Conservation (phyloP, 2,113 vertebrate species). For the Chloropsis hardwickii region DNA sequence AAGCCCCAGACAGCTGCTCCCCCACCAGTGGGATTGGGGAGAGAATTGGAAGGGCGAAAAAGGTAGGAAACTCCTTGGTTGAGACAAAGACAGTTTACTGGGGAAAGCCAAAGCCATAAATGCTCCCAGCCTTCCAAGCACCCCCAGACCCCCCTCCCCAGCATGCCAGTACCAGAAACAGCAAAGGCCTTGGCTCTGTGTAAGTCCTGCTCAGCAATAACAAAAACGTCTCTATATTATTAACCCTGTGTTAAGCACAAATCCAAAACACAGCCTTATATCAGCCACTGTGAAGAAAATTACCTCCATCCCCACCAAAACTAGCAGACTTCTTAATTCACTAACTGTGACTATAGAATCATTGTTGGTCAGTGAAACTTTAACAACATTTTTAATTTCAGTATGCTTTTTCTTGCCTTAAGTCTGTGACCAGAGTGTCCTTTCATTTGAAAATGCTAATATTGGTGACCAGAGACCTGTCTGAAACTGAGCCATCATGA, state of each 20-base stretch:
- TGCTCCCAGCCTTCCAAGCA: background rate
- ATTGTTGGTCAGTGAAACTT: background rate
- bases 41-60: background rate
- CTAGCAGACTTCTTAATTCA: background rate
- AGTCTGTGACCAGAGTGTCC: background rate
- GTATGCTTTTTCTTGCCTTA: background rate
- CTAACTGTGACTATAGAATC: background rate
- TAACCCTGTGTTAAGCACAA: background rate
- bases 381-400: background rate
- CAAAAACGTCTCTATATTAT: background rate
- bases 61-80: background rate
- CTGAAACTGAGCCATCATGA: background rate
- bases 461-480: background rate
- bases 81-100: background rate
- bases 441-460: background rate
- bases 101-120: background rate
- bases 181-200: background rate
- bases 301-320: background rate
- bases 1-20: background rate
- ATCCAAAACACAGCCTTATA: background rate
- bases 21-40: rapidly evolving
- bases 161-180: rapidly evolving
- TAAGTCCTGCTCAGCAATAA: background rate
- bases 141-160: background rate
- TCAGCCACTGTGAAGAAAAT: background rate